Evolutionary conservation across 2,888 invertebrate genomes (phyloP).

Genomic region (Spialia ferax): DNA sequence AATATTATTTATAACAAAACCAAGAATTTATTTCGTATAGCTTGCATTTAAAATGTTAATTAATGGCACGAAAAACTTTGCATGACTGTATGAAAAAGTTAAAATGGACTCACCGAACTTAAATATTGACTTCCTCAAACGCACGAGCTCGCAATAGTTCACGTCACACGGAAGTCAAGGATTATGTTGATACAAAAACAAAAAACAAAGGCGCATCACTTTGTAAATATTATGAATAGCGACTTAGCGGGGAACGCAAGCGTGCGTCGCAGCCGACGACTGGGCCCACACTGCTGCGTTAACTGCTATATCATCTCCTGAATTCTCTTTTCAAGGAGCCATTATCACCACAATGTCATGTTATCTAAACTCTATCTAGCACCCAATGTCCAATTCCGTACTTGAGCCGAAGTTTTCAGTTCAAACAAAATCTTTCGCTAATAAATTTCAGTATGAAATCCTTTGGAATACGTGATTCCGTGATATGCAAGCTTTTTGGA

Average conservation of each 20-base stretch:
- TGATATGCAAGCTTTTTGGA: background rate
- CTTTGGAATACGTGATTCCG: background rate
- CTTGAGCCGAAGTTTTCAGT: background rate
- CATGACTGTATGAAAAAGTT: background rate
- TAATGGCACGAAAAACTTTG: background rate
- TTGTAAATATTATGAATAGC: slow-evolving; percentile 36
- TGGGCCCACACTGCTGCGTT: slow-evolving; percentile 46
- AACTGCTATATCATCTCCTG: slow-evolving; percentile 27
- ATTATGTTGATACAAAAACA: background rate
- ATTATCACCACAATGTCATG: background rate
- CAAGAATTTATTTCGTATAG: background rate
- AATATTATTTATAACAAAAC: too few species aligned
- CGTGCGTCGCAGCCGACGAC: slow-evolving; percentile 46
- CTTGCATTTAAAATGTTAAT: background rate
- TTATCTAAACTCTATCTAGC: background rate
- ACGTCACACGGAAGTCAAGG: background rate
- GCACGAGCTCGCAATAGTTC: background rate
- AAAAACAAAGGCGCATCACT: slow-evolving; percentile 41
- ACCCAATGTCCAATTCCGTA: background rate
- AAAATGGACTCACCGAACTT: background rate
- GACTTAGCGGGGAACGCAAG: slow-evolving; percentile 28
- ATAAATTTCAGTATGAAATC: background rate
- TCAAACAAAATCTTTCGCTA: background rate
- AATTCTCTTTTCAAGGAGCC: background rate
- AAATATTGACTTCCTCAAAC: background rate